A percentile compares a stretch with the other conserved stretches of the same genome.
Evolutionary conservation across 2,113 vertebrate genomes (phyloP).

Genomic region (Amphilophus citrinellus): DNA sequence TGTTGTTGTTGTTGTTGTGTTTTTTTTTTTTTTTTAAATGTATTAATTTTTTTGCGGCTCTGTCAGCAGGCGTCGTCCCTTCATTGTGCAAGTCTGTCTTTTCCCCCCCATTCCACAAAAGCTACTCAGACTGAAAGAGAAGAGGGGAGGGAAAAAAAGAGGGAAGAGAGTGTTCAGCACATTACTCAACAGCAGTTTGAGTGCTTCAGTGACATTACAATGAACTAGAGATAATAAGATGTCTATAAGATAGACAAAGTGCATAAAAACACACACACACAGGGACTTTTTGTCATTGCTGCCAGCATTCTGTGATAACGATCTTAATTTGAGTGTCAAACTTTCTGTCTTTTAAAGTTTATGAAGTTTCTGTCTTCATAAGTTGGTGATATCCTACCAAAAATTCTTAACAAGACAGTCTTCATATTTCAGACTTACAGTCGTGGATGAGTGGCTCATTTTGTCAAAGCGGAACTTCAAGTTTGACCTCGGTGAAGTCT

Average conservation of each 20-base stretch:
- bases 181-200: background rate
- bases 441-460: constrained; percentile 88
- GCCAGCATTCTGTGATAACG: background rate
- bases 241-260: constrained; percentile 1
- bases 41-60: constrained; percentile 20
- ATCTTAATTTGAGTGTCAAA: background rate
- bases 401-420: background rate
- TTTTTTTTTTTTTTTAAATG: background rate
- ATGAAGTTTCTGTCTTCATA: background rate
- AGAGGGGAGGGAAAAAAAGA: constrained; percentile 2
- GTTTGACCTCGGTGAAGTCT: constrained; percentile 93
- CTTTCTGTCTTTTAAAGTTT: background rate
- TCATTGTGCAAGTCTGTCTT: constrained; percentile 32
- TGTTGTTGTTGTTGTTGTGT: background rate
- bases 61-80: constrained; percentile 19
- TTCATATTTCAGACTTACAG: constrained; percentile 78
- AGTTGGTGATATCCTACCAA: background rate
- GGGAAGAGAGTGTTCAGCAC: constrained; percentile 3
- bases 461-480: constrained; percentile 98
- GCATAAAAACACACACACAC: background rate
- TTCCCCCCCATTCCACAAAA: constrained; percentile 1
- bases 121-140: constrained; percentile 74
- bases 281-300: background rate
- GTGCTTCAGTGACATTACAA: background rate
- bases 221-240: background rate